Percentiles rank a stretch among this genome's conserved stretches.
Evolutionary conservation across 2,797 vertebrate species (phyloP).

Genomic region (Gadopsis bispinosus): DNA sequence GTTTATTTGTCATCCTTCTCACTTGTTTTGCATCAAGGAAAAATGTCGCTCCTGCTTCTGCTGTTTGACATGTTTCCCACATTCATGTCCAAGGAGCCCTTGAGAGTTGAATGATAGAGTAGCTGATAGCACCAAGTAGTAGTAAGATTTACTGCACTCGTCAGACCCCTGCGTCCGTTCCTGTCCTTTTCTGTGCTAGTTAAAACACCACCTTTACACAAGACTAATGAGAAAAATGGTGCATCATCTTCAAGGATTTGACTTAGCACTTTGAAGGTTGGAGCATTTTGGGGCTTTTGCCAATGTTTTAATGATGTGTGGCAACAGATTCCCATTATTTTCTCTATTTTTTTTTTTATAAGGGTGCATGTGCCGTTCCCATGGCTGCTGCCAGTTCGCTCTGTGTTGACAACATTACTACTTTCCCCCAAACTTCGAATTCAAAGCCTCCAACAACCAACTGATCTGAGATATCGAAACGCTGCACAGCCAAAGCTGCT

Average conservation of each 20-base stretch:
- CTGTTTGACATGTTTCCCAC: constrained; percentile 23
- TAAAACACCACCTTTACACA: constrained; percentile 43
- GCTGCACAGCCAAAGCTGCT: constrained; percentile 42
- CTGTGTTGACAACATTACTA: constrained; percentile 3
- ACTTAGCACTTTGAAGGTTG: constrained; percentile 4
- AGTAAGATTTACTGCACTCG: constrained; percentile 40
- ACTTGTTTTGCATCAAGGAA: background rate
- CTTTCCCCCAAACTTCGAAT: constrained; percentile 4
- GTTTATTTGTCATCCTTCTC: too few relatives aligned
- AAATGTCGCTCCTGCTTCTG: constrained; percentile 6
- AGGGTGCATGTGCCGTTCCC: constrained; percentile 2
- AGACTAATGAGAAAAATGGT: constrained; percentile 14
- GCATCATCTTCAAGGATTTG: background rate
- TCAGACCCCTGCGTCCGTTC: constrained; percentile 22
- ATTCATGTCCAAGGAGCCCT: constrained; percentile 31
- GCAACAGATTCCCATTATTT: background rate
- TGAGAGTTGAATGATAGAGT: constrained; percentile 38
- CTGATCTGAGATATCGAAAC: constrained; percentile 53
- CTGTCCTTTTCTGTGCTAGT: constrained; percentile 51
- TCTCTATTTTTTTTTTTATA: constrained; percentile 6
- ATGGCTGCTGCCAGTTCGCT: constrained; percentile 13
- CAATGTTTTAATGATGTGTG: constrained; percentile 14
- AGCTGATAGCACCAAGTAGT: constrained; percentile 42
- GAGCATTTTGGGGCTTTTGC: background rate
- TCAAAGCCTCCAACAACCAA: constrained; percentile 32